Evolutionary conservation across 2,797 vertebrate genomes (phyloP), one percentile per base, ranked within the genome.

Genomic region (Gambelia wislizenii): DNA sequence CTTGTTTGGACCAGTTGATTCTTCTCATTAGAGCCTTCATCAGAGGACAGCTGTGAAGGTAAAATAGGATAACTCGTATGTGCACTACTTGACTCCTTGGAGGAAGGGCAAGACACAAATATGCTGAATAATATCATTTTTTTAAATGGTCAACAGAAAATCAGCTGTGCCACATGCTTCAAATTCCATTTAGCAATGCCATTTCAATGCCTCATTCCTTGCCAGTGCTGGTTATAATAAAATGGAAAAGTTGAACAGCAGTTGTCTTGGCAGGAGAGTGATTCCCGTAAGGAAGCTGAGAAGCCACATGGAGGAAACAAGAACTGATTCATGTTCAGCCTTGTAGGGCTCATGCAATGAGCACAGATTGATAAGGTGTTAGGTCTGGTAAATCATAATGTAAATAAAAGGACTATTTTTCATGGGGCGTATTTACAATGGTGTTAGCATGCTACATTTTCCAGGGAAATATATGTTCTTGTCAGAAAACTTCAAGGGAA

Each of bases 401-500:
- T 94, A 96, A 96, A 96, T 96, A 96, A 96, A 96, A 96, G 96
- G 93, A 88, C 84, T 89, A 95, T 95, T 96, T 96, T 97, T 96
- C 93, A 96, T 94, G 76, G 67, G 64, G 89, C 92, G 94, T 96
- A 96, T 96, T 97, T 97, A 95, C 91, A 95, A 95, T 95, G 94
- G 95, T 56, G 96, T 96, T 94, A 93, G 93, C 95, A 95, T 94
- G 94, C 95, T 96, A 94, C 94, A 95, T 96, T 96, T 89, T 96
- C 93, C 91, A 95, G 91, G 93, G 93, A 96, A 97, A 97, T 97
- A 96, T 96, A 97, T 97, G 95, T 95, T 96, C 96, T 97, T 97
- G 97, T 97, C 97, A 97, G 89, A 92, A 95, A 96, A 95, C 96
- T 95, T 96, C 96, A 95, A 92, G 92, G 93, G 93, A 97, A 97